Evolutionary conservation across 2,888 invertebrate genomes (phyloP).

Genomic region (Acrocyrtus sp.): DNA sequence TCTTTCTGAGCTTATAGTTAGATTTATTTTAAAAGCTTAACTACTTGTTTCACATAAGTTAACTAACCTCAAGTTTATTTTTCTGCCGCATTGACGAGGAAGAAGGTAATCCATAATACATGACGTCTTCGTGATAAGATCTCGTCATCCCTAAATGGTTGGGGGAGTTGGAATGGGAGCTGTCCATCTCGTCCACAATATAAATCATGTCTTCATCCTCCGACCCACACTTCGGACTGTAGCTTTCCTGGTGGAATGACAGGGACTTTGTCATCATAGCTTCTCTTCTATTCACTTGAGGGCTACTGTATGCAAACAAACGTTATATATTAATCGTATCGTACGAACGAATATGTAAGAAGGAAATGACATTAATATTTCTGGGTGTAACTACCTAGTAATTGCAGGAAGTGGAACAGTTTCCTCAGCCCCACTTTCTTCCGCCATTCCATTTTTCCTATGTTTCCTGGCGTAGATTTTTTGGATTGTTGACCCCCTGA

Average conservation of each 20-base stretch:
- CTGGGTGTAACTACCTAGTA: slow-evolving; percentile 19
- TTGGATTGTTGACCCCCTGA: neutral
- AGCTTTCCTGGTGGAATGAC: slow-evolving; percentile 54
- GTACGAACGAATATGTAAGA: neutral
- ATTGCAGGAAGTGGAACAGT: slow-evolving; percentile 31
- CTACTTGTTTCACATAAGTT: too few species aligned
- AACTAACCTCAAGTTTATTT: slow-evolving; percentile 63
- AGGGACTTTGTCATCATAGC: slow-evolving; percentile 49
- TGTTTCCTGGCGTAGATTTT: slow-evolving; percentile 67
- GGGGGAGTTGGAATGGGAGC: slow-evolving; percentile 56
- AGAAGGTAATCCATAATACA: slow-evolving; percentile 59
- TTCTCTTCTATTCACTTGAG: slow-evolving; percentile 31
- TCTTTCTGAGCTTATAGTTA: too few species aligned
- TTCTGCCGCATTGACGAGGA: slow-evolving; percentile 61
- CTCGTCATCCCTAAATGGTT: slow-evolving; percentile 50
- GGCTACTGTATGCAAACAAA: slow-evolving; percentile 17
- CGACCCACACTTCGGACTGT: slow-evolving; percentile 34
- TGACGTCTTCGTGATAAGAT: slow-evolving; percentile 48
- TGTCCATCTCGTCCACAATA: slow-evolving; percentile 55
- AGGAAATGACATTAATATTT: neutral
- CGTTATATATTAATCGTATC: neutral
- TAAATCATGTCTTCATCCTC: slow-evolving; percentile 58
- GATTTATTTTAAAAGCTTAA: too few species aligned
- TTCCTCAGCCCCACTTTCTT: slow-evolving; percentile 45
- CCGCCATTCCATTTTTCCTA: slow-evolving; percentile 32